Evolutionary conservation across 2,888 invertebrate species (phyloP), one percentile per base, ranked within the genome.

Genomic region (Lepidochrysops patricia): DNA sequence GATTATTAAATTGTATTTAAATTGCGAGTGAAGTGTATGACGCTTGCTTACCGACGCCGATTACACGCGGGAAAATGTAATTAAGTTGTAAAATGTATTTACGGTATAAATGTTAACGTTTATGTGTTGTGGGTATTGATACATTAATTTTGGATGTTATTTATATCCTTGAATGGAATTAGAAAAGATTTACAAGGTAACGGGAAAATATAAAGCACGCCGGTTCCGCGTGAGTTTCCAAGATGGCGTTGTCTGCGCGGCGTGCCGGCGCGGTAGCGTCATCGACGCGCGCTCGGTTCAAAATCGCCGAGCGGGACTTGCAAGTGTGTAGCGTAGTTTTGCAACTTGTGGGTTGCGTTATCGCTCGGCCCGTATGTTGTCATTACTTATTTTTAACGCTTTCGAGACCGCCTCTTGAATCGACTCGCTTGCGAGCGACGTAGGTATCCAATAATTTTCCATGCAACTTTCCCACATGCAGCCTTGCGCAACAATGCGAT

Each of bases 351-450:
- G 76, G 77, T 81, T 87, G 84, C 87, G 84, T 84, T 87, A 83
- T 76, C 72, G 72, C 67, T 77, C 77, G 80, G 83, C 80, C 76
- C 79, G 84, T 77, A 72, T 84, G 85, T 84, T 88, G 86, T 87
- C 88, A 88, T 82, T 82, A 78, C 82, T 84, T 89, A 88, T 88
- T 87, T 85, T 85, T 88, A 86, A 80, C 82, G 77, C 71, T 77
- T 75, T 75, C 73, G 71, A 76, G 72, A 69, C 74, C 63, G 70
- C 68, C 65, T 66, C 67, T 68, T 65, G 66, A 64, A 66, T 67
- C 67, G 66, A 72, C 71, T 75, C 72, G 77, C 71, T 76, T 76
- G 73, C 79, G 75, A 74, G 70, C 75, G 78, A 77, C 74, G 49
- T 63, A 72, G 76, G 78, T 76, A 79, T 80, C 78, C 64, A 75